Evolutionary conservation across 2,113 vertebrate genomes (phyloP).

Genomic region (Copsychus sechellarum): DNA sequence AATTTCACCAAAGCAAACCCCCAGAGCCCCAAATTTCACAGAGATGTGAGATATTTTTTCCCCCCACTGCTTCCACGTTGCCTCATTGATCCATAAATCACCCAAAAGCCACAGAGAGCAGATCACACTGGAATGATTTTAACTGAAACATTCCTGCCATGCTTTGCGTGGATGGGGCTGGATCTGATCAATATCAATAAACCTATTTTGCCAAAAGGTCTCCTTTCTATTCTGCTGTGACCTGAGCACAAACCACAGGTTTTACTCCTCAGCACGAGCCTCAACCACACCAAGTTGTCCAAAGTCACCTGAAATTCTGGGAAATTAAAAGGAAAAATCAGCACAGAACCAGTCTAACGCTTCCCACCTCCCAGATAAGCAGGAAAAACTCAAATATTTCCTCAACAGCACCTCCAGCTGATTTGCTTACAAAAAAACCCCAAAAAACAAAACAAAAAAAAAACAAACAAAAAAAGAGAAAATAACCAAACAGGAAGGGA

Average conservation of each 20-base stretch:
- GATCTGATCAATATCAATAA: too few species aligned
- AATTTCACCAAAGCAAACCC: background rate
- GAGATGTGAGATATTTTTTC: background rate
- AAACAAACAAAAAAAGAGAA: background rate
- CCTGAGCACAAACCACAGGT: background rate
- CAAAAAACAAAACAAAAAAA: background rate
- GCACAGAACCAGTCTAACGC: background rate
- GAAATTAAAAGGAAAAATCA: background rate
- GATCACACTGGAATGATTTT: background rate
- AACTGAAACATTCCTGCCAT: background rate
- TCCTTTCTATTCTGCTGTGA: accelerated
- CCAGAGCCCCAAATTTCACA: background rate
- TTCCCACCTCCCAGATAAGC: background rate
- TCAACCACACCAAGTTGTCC: background rate
- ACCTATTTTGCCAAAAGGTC: too few species aligned
- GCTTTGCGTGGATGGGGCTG: background rate
- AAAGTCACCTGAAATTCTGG: background rate
- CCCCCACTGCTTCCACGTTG: background rate
- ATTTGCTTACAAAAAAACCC: background rate
- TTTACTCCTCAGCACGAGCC: background rate
- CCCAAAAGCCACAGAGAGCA: background rate
- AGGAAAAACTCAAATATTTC: background rate
- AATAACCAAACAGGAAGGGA: background rate
- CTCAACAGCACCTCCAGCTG: background rate
- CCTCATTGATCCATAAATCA: background rate